phyloP scores from a whole-genome alignment of 1,140 invertebrate genomes.

The Brachionus asplanchnoidis region DNA sequence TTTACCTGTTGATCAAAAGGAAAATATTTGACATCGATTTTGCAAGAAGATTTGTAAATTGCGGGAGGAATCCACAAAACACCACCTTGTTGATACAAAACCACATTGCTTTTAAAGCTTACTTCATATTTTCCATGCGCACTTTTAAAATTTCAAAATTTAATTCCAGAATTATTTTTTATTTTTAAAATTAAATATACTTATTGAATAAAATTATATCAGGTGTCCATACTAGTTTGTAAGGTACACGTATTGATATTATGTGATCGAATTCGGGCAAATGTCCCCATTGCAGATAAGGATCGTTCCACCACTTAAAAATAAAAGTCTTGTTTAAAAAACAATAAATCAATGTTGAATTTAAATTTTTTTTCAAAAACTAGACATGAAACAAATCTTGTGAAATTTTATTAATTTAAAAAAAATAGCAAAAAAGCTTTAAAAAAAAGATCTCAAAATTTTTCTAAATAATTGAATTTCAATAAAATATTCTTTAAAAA shows the following conservation, averaged over 20 bases:
- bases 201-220: conserved; percentile 99
- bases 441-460: no score
- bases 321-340: no score
- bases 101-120: conserved; percentile 89
- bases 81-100: conserved; percentile 85
- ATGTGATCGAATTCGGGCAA: conserved; percentile 77
- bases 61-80: conserved; percentile 96
- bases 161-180: no score
- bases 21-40: conserved; percentile 96
- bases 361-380: no score
- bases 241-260: conserved; percentile 82
- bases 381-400: no score
- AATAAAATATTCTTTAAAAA: no score
- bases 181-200: conserved; percentile 64
- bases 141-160: conserved; percentile 44
- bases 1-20: conserved; percentile 87
- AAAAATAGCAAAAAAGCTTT: no score
- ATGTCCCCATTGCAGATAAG: conserved; percentile 35
- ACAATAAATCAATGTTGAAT: no score
- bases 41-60: conserved; percentile 97
- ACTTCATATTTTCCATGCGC: conserved; percentile 58
- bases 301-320: conserved; percentile 40
- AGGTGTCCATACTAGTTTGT: conserved; percentile 98
- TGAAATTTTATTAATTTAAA: no score
- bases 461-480: no score